These are phyloP conservation scores for Chymomyza procnemis DNA, from an alignment of 2,888 invertebrate genomes.

Conservation along the genomic window DNA sequence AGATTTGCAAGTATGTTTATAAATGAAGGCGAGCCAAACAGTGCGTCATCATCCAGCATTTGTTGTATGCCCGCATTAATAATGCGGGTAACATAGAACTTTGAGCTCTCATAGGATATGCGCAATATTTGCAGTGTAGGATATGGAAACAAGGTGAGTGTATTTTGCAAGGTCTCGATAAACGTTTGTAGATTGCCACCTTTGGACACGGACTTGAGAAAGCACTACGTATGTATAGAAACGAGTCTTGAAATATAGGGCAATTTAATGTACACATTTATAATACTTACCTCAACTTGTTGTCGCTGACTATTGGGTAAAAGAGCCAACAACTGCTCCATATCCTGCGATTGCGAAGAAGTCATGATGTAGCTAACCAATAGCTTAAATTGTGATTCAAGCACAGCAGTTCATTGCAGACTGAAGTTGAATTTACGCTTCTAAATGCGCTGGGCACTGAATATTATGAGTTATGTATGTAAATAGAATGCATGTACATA, in stretches of 20 bases:
- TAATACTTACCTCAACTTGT: slow-evolving; percentile 47
- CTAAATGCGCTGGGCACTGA: slow-evolving; percentile 9
- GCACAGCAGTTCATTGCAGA: slow-evolving; percentile 29
- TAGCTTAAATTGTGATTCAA: slow-evolving; percentile 27
- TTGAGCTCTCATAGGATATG: slow-evolving; percentile 34
- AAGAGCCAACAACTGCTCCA: slow-evolving; percentile 50
- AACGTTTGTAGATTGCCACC: slow-evolving; percentile 23
- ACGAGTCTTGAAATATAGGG: not conserved
- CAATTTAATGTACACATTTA: not conserved
- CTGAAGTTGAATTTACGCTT: slow-evolving; percentile 25
- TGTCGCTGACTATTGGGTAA: slow-evolving; percentile 49
- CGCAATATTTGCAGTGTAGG: slow-evolving; percentile 57
- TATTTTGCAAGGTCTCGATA: slow-evolving; percentile 31
- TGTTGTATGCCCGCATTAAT: slow-evolving; percentile 39
- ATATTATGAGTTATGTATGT: not conserved
- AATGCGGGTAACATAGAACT: slow-evolving; percentile 44
- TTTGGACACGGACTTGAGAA: slow-evolving; percentile 34
- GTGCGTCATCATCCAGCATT: slow-evolving; percentile 38
- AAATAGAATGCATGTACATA: not conserved
- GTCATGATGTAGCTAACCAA: slow-evolving; percentile 35
- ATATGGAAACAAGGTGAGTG: slow-evolving; percentile 50
- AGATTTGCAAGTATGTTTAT: slow-evolving; percentile 65
- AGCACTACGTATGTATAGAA: slow-evolving; percentile 24
- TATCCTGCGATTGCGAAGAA: slow-evolving; percentile 12
- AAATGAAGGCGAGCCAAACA: slow-evolving; percentile 31